A percentile compares a stretch with the other conserved stretches of the same genome.
Conservation (phyloP, 1,140 invertebrate genomes). For the Asobara japonica region DNA sequence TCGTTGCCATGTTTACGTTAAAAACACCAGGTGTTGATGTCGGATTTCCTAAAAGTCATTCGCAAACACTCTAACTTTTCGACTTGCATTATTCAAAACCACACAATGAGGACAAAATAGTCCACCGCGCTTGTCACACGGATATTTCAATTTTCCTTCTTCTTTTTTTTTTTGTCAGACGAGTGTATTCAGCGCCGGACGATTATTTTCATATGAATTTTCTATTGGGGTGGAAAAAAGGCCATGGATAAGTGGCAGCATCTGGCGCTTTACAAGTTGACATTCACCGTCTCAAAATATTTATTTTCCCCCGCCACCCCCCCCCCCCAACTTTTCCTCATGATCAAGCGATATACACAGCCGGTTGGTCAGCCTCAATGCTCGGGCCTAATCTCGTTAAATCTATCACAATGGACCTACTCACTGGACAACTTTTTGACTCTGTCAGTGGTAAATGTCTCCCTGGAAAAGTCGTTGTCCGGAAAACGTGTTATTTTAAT, state of each 20-base stretch:
- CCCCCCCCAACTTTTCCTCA: neutral
- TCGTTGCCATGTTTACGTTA: neutral
- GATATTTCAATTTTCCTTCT: conserved; percentile 7
- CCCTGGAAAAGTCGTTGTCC: neutral
- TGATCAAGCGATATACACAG: conserved; percentile 31
- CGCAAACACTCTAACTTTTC: neutral
- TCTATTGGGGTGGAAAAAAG: neutral
- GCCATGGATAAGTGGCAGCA: neutral
- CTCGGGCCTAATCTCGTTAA: conserved; percentile 49
- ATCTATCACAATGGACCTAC: conserved; percentile 40
- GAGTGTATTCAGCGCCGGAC: neutral
- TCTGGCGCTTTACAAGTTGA: conserved; percentile 29
- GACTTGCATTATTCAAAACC: neutral
- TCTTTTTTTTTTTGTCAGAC: neutral
- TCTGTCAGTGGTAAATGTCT: conserved; percentile 39
- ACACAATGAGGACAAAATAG: neutral
- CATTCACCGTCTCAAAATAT: conserved; percentile 51
- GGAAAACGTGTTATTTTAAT: no score
- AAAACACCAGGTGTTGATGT: neutral
- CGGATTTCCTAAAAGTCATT: neutral
- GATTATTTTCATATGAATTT: conserved; percentile 9
- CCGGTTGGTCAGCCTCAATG: conserved; percentile 41
- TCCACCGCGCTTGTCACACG: neutral
- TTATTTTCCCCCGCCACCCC: conserved; percentile 50
- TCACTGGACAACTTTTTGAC: conserved; percentile 41